Base-by-base conservation (phyloP, 2,113 vertebrate genomes). In the Ictalurus punctatus region DNA sequence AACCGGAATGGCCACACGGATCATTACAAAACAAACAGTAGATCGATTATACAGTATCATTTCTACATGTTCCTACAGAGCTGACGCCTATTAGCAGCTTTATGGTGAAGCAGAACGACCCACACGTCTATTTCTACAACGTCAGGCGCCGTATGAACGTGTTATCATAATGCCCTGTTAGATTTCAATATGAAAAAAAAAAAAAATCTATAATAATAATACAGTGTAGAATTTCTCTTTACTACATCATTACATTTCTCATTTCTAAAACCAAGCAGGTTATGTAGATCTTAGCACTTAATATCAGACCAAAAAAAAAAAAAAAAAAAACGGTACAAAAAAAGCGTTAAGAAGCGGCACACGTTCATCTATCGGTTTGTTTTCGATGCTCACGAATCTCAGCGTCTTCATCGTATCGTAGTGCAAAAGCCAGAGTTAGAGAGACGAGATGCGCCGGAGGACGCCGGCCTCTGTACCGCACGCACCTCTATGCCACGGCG, bases 361-460 rank as follows among this genome's bases (percentile, higher is more conserved):
- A 93, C 92, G 93, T 94, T 94, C 91, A 73, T 83, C 81, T 54
- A 88, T 90, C 34, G 82, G 54, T 87, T 63, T 58, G 87, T 86
- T 74, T 56, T 44, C 71, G 86, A 27, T 61, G 17, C 83, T 91
- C 74, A 0, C 92, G 87, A 84, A 86, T 91, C 83, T 80, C 83
- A 89, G 87, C 88, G 91, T 91, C 85, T 88, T 93, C 92, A 89
- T 92, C 83, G 84, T 95, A 95, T 92, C 84, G 81, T 95, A 95
- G 95, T 95, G 95, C 95, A 96, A 95, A 95, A 95, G 94, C 94
- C 88, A 93, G 78, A 90, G 93, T 94, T 92, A 93, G 84, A 88
- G 91, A 88, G 89, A 86, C 89, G 87, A 80, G 44, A 92, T 90
- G 92, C 91, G 30, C 84, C 67, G n/a, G 88, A 87, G 84, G 44